Percentiles rank a stretch among this genome's conserved stretches.
phyloP scores from a whole-genome alignment of 2,797 vertebrate species.

The Protosalanx chinensis region DNA sequence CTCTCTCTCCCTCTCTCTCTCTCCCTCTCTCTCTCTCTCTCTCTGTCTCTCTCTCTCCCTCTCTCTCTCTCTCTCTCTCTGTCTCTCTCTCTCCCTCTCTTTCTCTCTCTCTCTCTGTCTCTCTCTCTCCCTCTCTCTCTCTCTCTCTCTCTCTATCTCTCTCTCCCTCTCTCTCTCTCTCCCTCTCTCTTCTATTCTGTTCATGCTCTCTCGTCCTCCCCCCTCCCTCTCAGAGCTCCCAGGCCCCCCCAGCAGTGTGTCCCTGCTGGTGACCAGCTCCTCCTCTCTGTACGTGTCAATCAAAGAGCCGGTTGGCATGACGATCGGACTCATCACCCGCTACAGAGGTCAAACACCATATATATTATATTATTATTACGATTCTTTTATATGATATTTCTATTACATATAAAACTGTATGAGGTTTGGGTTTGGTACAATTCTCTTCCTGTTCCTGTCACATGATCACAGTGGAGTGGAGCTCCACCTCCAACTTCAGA shows the following conservation, averaged over 20 bases:
- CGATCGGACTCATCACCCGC: slow-evolving; percentile 64
- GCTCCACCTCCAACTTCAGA: slow-evolving; percentile 64
- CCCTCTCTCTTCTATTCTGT: too few species aligned
- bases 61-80: background rate
- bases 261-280: slow-evolving; percentile 66
- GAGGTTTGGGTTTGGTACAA: background rate
- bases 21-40: background rate
- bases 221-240: slow-evolving; percentile 60
- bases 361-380: too few species aligned
- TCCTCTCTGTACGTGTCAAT: slow-evolving; percentile 67
- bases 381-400: too few species aligned
- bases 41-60: slow-evolving; percentile 18
- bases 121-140: background rate
- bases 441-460: slow-evolving; percentile 48
- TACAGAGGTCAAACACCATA: slow-evolving; percentile 52
- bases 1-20: slow-evolving; percentile 2
- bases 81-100: background rate
- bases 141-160: slow-evolving; percentile 2
- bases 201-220: background rate
- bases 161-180: slow-evolving; percentile 16
- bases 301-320: slow-evolving; percentile 58
- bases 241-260: slow-evolving; percentile 62
- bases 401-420: background rate
- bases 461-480: slow-evolving; percentile 74
- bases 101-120: background rate